Evolutionary conservation across 2,888 invertebrate genomes (phyloP), one percentile per base, ranked within the genome.

Genomic region (Amblyjoppa proteus): DNA sequence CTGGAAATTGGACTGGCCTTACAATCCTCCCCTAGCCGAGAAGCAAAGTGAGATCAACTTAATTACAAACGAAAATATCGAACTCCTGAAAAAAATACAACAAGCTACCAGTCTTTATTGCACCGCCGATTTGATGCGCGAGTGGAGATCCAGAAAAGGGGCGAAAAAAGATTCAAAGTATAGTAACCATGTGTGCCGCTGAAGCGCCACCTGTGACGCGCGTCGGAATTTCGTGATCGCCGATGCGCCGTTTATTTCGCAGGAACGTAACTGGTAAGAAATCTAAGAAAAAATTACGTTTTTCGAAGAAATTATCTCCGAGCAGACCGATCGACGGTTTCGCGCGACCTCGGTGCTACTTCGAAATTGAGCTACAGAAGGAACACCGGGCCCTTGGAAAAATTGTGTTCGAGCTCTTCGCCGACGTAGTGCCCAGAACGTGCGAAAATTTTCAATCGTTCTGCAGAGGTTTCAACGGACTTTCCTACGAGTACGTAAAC

Each of bases 361-460:
- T 94, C 58, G 94, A 94, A 81, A 85, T 94, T 34, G 88, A 90
- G 89, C 81, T 92, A 16, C 86, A 81, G 56, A 87, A 86, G n/a
- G 89, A 89, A 5, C 89, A 89, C 74, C 86, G 89, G 58, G 89
- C 88, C 31, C 88, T 94, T 20, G 94, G 94, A 20, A 90, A 90
- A 79, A 89, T 94, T 25, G 86, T 93, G 31, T 90, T 94, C 49
- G 93, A 94, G 87, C 89, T 94, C 3, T 94, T 93, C 78, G 87
- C 88, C 7, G 93, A 93, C 82, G 86, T 92, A 25, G 94, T 91
- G 20, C 94, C 94, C 2, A 89, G 84, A 71, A 93, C 93, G 0
- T 94, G 93, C 49, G 92, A 91, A 68, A 94, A 94, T 89, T 94
- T 94, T 58, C 85, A 91, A 70, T 88, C 91, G 31, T 89, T 94